Evolutionary conservation across 37 sponge, comb jelly and placozoan genomes (phyloP), one percentile per base, ranked within the genome.

Genomic region (Chondrosia reniformis): DNA sequence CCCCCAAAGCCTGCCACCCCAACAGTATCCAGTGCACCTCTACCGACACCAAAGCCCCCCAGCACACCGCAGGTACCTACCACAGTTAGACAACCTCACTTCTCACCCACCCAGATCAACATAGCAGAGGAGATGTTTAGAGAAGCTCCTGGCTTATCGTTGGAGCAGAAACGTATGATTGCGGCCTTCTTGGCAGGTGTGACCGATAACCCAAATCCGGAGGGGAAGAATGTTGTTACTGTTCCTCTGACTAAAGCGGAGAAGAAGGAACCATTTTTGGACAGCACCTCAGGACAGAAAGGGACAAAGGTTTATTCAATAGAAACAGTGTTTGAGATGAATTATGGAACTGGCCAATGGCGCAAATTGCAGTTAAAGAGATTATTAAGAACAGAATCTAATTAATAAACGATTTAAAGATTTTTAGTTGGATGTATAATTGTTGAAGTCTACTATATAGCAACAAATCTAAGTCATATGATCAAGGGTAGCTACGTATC

Each of bases 301-400:
- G 69, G 45, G 37, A 28, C 67, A 30, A 61, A 83, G 46, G 80
- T 44, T 21, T 69, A 82, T 37, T 76, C 75, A 45, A 76, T 93
- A 27, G 92, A 95, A 76, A 95, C 92, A 2, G 79, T 91, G 22
- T 95, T 95, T 79, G 96, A 95, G 57, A 91, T 95, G 96, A 89
- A 95, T 82, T 95, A 95, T 74, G 75, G 33, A 24, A 91, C 84
- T 46, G 92, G 92, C 31, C 89, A 86, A 37, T 95, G 96, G 96
- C 82, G 96, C 33, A 91, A 91, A 41, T 81, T 95, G 9, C 92
- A 91, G 82, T 54, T 83, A 75, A 93, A 93, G 82, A 86, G 84
- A 84, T 79, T 83, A 42, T 33, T 82, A 28, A 72, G n/a, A 74
- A 69, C 72, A 40, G 72, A 69, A 31, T 10, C 25, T 2, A n/a